phyloP scores from a whole-genome alignment of 2,797 vertebrate species.

The Labroides dimidiatus region DNA sequence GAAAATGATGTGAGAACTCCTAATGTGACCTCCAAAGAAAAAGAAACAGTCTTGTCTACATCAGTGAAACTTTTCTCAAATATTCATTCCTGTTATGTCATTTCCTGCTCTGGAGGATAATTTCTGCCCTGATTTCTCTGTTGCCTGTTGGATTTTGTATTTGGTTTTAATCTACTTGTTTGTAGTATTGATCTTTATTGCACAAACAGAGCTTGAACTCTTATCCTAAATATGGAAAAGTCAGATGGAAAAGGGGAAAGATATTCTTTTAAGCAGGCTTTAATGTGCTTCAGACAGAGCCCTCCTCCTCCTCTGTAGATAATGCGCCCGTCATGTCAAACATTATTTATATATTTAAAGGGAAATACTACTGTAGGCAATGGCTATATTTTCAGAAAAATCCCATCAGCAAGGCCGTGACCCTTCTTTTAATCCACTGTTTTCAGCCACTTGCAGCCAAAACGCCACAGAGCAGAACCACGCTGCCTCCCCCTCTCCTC shows the following conservation, averaged over 20 bases:
- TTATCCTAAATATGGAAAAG: background rate
- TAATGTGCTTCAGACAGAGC: slow-evolving; percentile 22
- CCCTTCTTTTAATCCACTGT: slow-evolving; percentile 73
- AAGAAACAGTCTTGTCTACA: no score
- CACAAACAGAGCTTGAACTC: background rate
- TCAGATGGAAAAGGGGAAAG: slow-evolving; percentile 1
- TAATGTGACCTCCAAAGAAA: no score
- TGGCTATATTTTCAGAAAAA: slow-evolving; percentile 67
- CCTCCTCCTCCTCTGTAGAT: slow-evolving; percentile 25
- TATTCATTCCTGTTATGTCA: background rate
- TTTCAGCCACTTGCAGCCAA: slow-evolving; percentile 67
- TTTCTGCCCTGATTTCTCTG: slow-evolving; percentile 5
- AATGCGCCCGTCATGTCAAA: slow-evolving; percentile 44
- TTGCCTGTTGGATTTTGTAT: slow-evolving; percentile 4
- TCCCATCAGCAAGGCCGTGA: slow-evolving; percentile 76
- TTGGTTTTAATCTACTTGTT: background rate
- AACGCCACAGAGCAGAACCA: slow-evolving; percentile 40
- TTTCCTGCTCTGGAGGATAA: background rate
- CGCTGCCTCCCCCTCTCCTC: slow-evolving; percentile 3
- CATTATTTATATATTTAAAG: slow-evolving; percentile 61
- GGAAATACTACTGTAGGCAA: slow-evolving; percentile 41
- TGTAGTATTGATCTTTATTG: background rate
- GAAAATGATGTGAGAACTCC: no score
- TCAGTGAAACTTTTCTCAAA: no score
- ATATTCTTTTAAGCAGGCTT: slow-evolving; percentile 2